phyloP scores from a whole-genome alignment of 1,140 invertebrate species.

The Hypsibius dujardini region DNA sequence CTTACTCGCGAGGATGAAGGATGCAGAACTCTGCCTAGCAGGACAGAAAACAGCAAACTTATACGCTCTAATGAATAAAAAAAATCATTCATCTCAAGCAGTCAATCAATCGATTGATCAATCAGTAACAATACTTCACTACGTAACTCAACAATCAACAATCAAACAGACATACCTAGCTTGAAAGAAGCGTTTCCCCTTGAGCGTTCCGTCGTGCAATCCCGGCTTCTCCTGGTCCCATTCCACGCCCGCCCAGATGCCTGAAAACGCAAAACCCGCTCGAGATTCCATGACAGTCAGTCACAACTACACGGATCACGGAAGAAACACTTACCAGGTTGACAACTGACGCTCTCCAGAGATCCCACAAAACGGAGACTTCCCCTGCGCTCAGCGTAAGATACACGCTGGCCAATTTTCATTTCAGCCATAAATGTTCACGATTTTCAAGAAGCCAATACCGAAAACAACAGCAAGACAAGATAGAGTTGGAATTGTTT shows the following conservation, averaged over 20 bases:
- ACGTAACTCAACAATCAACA: not conserved
- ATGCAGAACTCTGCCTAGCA: not conserved
- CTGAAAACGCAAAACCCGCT: constrained; percentile 23
- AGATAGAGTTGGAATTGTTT: too few species aligned
- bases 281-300: not conserved
- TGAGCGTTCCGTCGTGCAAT: constrained; percentile 69
- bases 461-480: too few species aligned
- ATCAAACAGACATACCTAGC: constrained; percentile 41
- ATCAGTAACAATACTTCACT: not conserved
- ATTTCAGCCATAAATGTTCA: not conserved
- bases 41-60: not conserved
- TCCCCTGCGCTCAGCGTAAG: not conserved
- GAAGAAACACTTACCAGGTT: not conserved
- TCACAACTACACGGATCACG: not conserved
- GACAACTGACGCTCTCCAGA: not conserved
- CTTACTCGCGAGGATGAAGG: not conserved
- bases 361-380: not conserved
- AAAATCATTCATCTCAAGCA: not conserved
- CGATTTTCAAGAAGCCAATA: too few species aligned
- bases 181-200: constrained; percentile 61
- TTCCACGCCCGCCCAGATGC: constrained; percentile 69
- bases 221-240: constrained; percentile 73
- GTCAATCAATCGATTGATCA: not conserved
- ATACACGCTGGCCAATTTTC: not conserved
- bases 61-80: not conserved